phyloP scores from a whole-genome alignment of 2,888 invertebrate genomes.

The Platerodrilus igneus region DNA sequence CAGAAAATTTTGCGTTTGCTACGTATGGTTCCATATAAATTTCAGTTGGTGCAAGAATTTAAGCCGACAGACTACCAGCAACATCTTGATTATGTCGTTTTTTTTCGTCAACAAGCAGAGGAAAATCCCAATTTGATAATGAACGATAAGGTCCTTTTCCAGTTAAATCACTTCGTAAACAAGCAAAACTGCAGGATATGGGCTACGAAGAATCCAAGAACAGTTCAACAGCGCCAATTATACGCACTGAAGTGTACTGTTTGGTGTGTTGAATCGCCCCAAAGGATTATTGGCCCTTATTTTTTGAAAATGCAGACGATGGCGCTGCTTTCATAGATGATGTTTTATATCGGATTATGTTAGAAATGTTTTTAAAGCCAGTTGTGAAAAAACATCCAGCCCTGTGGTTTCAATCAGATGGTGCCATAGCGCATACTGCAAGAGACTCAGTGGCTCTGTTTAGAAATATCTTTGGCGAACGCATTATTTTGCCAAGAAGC shows the following conservation, averaged over 20 bases:
- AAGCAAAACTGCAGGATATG: too few relatives aligned
- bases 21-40: conserved; percentile 19
- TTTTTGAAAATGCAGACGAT: conserved; percentile 1
- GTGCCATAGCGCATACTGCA: too few relatives aligned
- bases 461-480: background rate
- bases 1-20: conserved; percentile 17
- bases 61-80: conserved; percentile 14
- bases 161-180: too few relatives aligned
- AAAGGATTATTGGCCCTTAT: conserved; percentile 10
- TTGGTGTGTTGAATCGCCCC: conserved; percentile 11
- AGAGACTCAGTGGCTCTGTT: conserved; percentile 1
- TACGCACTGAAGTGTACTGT: conserved; percentile 16
- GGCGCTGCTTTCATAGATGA: background rate
- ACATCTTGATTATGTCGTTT: conserved; percentile 14
- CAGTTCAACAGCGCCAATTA: conserved; percentile 21
- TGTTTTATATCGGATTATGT: background rate
- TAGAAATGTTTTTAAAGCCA: conserved; percentile 2
- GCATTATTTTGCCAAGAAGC: background rate
- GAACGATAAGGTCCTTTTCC: conserved; percentile 17
- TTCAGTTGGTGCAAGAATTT: conserved; percentile 21
- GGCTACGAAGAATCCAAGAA: conserved; percentile 17
- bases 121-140: conserved; percentile 13
- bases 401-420: conserved; percentile 3
- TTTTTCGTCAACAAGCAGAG: too few relatives aligned
- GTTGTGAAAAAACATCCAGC: conserved; percentile 1